These are phyloP conservation scores for Lophochroa leadbeateri DNA, from an alignment of 2,113 vertebrate species.

Conservation along the genomic window DNA sequence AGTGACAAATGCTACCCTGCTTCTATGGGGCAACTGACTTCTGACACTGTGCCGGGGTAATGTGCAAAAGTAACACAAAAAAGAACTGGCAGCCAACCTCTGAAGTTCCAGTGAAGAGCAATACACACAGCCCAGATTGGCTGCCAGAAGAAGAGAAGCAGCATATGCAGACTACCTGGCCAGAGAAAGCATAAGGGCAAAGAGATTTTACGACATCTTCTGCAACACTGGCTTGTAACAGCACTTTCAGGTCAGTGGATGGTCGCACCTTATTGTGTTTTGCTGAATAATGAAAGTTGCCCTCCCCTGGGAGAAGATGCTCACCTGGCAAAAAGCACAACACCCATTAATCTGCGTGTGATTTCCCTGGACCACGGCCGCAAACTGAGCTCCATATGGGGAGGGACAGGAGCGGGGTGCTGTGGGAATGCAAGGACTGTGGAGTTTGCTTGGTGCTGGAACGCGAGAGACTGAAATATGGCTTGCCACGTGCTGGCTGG, in stretches of 20 bases:
- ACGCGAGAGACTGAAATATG: slow-evolving; percentile 66
- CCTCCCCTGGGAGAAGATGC: neutral
- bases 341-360: neutral
- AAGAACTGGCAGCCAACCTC: neutral
- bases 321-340: neutral
- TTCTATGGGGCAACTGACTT: neutral
- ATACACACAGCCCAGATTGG: neutral
- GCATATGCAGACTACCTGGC: neutral
- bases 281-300: neutral
- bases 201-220: neutral
- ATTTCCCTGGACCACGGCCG: slow-evolving; percentile 21
- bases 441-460: slow-evolving; percentile 66
- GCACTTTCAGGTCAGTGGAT: neutral
- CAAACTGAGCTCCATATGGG: slow-evolving; percentile 14
- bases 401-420: slow-evolving; percentile 28
- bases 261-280: neutral
- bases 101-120: neutral
- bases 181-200: neutral
- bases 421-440: slow-evolving; percentile 62
- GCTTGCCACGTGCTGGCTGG: slow-evolving; percentile 47
- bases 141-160: neutral
- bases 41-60: neutral
- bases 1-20: neutral
- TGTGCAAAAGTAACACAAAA: neutral
- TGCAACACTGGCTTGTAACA: neutral